Evolutionary conservation across 2,888 invertebrate species (phyloP).

Genomic region (Hemaris fuciformis): DNA sequence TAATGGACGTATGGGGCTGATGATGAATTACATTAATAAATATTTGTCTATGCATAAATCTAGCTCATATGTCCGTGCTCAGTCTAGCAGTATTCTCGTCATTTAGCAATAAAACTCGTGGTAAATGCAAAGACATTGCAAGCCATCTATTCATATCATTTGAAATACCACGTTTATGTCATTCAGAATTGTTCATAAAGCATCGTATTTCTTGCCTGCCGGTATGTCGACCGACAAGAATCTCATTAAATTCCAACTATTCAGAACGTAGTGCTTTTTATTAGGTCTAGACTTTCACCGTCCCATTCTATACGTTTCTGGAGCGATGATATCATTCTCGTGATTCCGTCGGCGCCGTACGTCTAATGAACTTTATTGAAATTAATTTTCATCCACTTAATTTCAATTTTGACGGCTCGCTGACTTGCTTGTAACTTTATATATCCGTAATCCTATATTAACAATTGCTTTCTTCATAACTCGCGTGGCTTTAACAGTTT

Average conservation of each 20-base stretch:
- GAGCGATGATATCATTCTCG: slow-evolving; percentile 1
- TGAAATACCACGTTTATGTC: background rate
- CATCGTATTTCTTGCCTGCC: background rate
- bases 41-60: no score
- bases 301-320: background rate
- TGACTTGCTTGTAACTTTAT: background rate
- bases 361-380: slow-evolving; percentile 9
- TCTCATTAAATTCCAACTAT: background rate
- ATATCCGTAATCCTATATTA: background rate
- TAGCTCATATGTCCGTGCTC: no score
- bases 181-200: background rate
- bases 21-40: no score
- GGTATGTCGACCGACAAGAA: background rate
- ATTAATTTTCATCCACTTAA: slow-evolving; percentile 9
- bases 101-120: no score
- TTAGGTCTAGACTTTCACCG: slow-evolving; percentile 3
- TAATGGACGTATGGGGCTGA: no score
- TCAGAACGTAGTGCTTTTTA: slow-evolving; percentile 1
- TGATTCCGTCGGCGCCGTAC: slow-evolving; percentile 4
- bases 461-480: background rate
- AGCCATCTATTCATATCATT: background rate
- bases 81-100: no score
- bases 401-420: slow-evolving; percentile 3
- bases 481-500: background rate
- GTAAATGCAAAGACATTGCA: no score